Percentiles rank a stretch among this genome's conserved stretches.
These are phyloP conservation scores for Zhuqinia jingwanae DNA, from an alignment of 2,888 invertebrate species.

Conservation along the genomic window DNA sequence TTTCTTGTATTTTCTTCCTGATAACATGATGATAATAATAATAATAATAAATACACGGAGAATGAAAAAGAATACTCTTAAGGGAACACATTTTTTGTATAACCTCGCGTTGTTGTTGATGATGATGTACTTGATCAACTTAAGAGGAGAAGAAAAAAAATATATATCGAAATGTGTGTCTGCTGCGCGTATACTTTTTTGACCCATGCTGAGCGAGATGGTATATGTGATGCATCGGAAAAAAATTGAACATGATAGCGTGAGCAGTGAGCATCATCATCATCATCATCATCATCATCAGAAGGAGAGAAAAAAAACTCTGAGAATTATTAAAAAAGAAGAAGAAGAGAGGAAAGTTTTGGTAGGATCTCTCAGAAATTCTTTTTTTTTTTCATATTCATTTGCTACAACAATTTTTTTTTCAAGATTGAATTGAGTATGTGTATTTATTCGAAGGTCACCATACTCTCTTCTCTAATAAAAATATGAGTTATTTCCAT, in stretches of 20 bases:
- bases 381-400: no score
- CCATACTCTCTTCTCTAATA: no score
- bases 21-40: conserved; percentile 30
- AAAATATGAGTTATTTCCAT: no score
- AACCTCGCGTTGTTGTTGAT: not conserved
- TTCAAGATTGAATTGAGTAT: no score
- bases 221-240: conserved; percentile 61
- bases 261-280: conserved; percentile 49
- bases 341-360: not conserved
- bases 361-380: no score
- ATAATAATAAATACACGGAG: not conserved
- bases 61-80: not conserved
- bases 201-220: conserved; percentile 64
- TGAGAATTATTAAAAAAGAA: not conserved
- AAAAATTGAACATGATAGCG: conserved; percentile 69
- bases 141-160: conserved; percentile 13
- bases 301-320: not conserved
- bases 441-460: no score
- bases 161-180: conserved; percentile 11
- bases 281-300: not conserved
- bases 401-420: no score
- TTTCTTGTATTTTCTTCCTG: conserved; percentile 54
- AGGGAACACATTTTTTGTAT: not conserved
- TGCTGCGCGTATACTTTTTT: conserved; percentile 19
- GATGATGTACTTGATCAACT: not conserved